Conservation (phyloP, 1,140 invertebrate genomes). For the Drosophila simulans region DNA sequence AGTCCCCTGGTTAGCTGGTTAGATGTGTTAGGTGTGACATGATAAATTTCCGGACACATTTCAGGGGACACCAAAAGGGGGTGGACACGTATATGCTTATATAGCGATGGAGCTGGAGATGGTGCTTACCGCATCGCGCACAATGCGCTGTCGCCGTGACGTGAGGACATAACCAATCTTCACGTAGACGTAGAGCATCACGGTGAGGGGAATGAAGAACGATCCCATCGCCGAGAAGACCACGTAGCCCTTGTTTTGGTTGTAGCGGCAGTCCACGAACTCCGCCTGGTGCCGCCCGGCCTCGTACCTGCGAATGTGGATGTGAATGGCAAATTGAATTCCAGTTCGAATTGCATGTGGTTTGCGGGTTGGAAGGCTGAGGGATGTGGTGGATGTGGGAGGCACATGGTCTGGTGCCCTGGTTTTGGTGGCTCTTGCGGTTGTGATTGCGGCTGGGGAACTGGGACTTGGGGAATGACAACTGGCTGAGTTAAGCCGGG, state of each 20-base stretch:
- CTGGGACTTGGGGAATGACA: slow-evolving; percentile 31
- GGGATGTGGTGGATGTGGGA: neutral
- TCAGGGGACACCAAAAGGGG: neutral
- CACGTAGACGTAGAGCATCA: slow-evolving; percentile 96
- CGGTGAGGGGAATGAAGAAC: slow-evolving; percentile 95
- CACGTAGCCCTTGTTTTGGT: slow-evolving; percentile 93
- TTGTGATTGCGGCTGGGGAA: slow-evolving; percentile 32
- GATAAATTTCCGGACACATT: slow-evolving; percentile 43
- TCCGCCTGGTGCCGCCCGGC: slow-evolving; percentile 86
- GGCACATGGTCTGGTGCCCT: neutral
- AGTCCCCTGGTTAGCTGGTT: slow-evolving; percentile 19
- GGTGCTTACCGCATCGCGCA: slow-evolving; percentile 77
- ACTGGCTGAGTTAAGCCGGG: slow-evolving; percentile 33
- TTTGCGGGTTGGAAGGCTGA: neutral
- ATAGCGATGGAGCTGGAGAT: neutral
- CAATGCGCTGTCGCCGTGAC: slow-evolving; percentile 86
- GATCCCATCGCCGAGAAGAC: slow-evolving; percentile 94
- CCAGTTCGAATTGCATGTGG: slow-evolving; percentile 36
- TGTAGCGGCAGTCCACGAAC: slow-evolving; percentile 88
- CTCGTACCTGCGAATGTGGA: slow-evolving; percentile 89
- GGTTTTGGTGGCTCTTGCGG: slow-evolving; percentile 11
- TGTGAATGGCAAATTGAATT: slow-evolving; percentile 71
- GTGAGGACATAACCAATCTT: slow-evolving; percentile 94
- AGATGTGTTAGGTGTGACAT: slow-evolving; percentile 30
- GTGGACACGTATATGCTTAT: neutral